A percentile compares a stretch with the other conserved stretches of the same genome.
Conservation (phyloP, 1,140 invertebrate genomes). For the Zaprionus davidi region DNA sequence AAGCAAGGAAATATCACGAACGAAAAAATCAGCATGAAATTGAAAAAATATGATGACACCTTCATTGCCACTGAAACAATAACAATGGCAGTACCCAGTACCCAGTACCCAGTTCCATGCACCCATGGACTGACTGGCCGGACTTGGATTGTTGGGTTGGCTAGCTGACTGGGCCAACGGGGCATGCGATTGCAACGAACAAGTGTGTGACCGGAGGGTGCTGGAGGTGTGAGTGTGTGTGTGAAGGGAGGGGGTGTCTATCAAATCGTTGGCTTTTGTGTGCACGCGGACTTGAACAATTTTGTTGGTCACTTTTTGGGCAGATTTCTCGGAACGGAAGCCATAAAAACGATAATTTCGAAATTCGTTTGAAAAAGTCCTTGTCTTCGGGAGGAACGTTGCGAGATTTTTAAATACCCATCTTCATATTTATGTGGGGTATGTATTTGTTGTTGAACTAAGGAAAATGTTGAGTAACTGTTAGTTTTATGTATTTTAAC, state of each 20-base stretch:
- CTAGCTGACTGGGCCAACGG: constrained; percentile 3
- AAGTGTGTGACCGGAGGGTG: constrained; percentile 1
- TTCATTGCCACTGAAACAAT: constrained; percentile 71
- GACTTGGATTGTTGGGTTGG: constrained; percentile 22
- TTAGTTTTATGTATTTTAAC: too few relatives aligned
- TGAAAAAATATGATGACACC: constrained; percentile 81
- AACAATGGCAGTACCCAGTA: constrained; percentile 34
- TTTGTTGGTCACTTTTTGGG: constrained; percentile 52
- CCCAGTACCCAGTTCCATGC: neutral
- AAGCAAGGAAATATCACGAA: constrained; percentile 11
- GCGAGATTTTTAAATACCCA: constrained; percentile 19
- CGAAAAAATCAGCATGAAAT: constrained; percentile 66
- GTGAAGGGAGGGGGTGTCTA: neutral
- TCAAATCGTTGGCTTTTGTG: constrained; percentile 55
- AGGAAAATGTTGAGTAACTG: too few relatives aligned
- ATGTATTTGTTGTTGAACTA: neutral
- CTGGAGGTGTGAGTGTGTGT: neutral
- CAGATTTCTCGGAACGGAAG: constrained; percentile 49
- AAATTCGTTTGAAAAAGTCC: constrained; percentile 66
- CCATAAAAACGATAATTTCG: constrained; percentile 71
- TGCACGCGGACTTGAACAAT: constrained; percentile 63
- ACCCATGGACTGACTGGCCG: constrained; percentile 6
- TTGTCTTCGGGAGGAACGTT: constrained; percentile 37
- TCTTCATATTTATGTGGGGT: neutral
- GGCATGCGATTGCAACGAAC: constrained; percentile 3